Evolutionary conservation across 2,113 vertebrate species (phyloP), one percentile per base, ranked within the genome.

Genomic region (Piaya cayana): DNA sequence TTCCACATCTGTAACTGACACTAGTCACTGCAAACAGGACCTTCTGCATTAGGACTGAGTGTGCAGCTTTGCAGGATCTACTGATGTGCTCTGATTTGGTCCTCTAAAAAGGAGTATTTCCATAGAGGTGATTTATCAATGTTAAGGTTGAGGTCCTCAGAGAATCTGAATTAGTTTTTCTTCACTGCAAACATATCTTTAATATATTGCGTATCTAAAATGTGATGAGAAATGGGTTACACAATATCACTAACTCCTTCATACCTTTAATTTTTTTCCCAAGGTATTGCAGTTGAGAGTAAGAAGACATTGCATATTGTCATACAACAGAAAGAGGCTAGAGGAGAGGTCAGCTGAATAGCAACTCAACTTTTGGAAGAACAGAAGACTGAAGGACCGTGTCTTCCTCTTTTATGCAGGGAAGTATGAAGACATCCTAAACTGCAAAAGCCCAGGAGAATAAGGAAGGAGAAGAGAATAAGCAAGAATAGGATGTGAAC

Each of bases 341-440:
- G 39, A 80, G 37, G 34, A 93, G 47, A 93, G 59, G 47, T 90
- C 75, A 88, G 37, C 94, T 90, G 68, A 42, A 55, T 22, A 80
- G 82, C 82, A 85, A 70, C 68, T 68, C 59, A 78, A 65, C 12
- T 82, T 86, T 32, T 47, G 27, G 75, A 95, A 94, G 91, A 94
- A 59, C 15, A 92, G 95, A 96, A 96, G 87, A 77, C 68, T 63
- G 27, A 77, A 49, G 56, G 37, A 76, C 65, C n/a, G 26, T 21
- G 2, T 47, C 56, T 45, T 90, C 29, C 50, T 86, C 30, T 92
- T 80, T 88, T 83, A 64, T 50, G 16, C 52, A 71, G 86, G 60
- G 34, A 86, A 80, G 63, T 30, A 42, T 26, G 56, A 94, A 94
- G 78, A 88, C 20, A 79, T 20, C 26, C 79, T 83, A 69, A 84